phyloP scores from a whole-genome alignment of 2,797 vertebrate species.

The Avahi laniger region DNA sequence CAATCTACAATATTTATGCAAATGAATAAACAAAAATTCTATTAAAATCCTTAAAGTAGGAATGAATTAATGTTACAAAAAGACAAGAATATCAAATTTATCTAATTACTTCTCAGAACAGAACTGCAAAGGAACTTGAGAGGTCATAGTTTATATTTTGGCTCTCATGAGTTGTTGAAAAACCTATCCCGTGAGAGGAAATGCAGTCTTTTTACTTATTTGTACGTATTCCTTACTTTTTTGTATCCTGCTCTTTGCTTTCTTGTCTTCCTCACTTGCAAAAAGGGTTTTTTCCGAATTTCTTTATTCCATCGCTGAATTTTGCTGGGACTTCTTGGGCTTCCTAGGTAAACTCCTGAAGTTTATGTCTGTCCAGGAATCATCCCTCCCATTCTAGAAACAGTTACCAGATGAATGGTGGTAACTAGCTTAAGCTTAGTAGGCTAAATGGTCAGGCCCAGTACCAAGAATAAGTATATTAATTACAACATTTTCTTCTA shows the following conservation, averaged over 20 bases:
- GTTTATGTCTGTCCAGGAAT: not conserved
- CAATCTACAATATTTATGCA: not conserved
- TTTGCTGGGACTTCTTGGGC: not conserved
- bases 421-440: not conserved
- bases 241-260: not conserved
- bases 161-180: not conserved
- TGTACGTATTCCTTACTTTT: not conserved
- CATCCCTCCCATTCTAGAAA: not conserved
- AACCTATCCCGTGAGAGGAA: constrained; percentile 2
- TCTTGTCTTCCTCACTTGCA: not conserved
- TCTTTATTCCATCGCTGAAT: constrained; percentile 3
- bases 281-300: not conserved
- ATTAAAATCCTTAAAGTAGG: not conserved
- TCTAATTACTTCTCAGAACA: constrained; percentile 36
- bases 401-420: not conserved
- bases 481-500: not conserved
- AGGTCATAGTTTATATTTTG: not conserved
- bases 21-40: constrained; percentile 47
- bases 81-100: not conserved
- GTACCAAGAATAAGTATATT: not conserved
- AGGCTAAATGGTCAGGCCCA: not conserved
- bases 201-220: not conserved
- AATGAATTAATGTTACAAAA: constrained; percentile 37
- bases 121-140: not conserved
- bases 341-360: not conserved